Conservation (phyloP, 2,888 invertebrate genomes). For the Drosophila glabriapex region DNA sequence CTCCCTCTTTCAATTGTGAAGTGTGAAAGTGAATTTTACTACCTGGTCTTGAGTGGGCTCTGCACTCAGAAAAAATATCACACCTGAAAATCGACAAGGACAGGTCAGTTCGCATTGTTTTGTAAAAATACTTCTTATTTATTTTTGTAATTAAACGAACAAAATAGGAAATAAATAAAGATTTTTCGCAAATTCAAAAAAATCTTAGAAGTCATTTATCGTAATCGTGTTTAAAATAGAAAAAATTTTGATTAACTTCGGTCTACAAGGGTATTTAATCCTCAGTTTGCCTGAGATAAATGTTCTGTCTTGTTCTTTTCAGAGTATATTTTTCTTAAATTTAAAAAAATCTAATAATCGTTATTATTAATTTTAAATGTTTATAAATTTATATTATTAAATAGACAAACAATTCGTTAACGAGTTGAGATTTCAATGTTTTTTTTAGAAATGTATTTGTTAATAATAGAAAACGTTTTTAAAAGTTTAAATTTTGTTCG, state of each 20-base stretch:
- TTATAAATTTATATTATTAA: not conserved
- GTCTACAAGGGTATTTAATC: not conserved
- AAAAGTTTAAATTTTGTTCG: not conserved
- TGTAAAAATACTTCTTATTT: too few relatives aligned
- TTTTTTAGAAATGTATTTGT: not conserved
- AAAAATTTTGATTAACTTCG: accelerated
- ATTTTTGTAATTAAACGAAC: too few relatives aligned
- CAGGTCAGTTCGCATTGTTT: not conserved
- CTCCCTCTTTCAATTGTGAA: not conserved
- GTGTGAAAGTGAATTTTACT: conserved; percentile 71
- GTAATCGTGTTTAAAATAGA: not conserved
- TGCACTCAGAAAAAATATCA: not conserved
- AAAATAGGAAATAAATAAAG: not conserved
- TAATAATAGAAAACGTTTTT: not conserved
- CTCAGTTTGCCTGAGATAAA: not conserved
- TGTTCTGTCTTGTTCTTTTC: not conserved
- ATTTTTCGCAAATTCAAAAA: not conserved
- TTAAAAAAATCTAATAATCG: not conserved
- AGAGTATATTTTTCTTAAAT: not conserved
- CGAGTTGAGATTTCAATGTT: too few relatives aligned
- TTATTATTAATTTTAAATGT: not conserved
- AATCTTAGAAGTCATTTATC: not conserved
- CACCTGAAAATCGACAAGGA: not conserved
- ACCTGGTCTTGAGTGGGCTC: conserved; percentile 66
- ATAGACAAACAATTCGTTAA: too few relatives aligned